These are phyloP conservation scores for Euspilapteryx auroguttella DNA, from an alignment of 2,888 invertebrate genomes.

Conservation along the genomic window DNA sequence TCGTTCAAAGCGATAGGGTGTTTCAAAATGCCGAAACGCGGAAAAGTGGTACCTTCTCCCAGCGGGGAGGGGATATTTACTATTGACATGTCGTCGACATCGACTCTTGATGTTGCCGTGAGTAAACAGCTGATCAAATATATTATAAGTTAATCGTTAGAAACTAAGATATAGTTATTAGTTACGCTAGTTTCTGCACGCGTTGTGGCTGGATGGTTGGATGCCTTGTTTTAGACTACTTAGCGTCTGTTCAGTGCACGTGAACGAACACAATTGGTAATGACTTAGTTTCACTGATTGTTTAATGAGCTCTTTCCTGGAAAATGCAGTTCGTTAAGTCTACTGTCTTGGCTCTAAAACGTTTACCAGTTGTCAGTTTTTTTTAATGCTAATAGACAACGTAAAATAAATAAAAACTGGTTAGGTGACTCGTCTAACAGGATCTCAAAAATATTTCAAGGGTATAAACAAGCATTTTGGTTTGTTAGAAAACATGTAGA, in stretches of 20 bases:
- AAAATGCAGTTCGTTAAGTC: no score
- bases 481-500: no score
- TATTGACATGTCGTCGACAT: slow-evolving; percentile 36
- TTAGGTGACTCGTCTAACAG: no score
- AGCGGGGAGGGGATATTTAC: slow-evolving; percentile 34
- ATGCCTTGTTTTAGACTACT: background rate
- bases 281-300: background rate
- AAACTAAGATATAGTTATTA: slow-evolving; percentile 1
- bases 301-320: background rate
- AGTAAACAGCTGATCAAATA: slow-evolving; percentile 15
- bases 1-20: slow-evolving; percentile 33
- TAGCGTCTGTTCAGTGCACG: background rate
- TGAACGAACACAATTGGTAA: background rate
- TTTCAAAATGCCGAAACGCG: slow-evolving; percentile 31
- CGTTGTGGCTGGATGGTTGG: background rate
- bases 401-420: no score
- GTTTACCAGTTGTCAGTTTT: no score
- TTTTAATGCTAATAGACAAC: no score
- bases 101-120: slow-evolving; percentile 41
- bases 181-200: background rate
- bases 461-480: no score
- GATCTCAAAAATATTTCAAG: no score
- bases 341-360: no score
- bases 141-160: background rate
- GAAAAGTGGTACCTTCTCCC: slow-evolving; percentile 34